Percentiles rank a stretch among this genome's conserved stretches.
Evolutionary conservation across 2,888 invertebrate genomes (phyloP).

Genomic region (Drosophila atroscutellata): DNA sequence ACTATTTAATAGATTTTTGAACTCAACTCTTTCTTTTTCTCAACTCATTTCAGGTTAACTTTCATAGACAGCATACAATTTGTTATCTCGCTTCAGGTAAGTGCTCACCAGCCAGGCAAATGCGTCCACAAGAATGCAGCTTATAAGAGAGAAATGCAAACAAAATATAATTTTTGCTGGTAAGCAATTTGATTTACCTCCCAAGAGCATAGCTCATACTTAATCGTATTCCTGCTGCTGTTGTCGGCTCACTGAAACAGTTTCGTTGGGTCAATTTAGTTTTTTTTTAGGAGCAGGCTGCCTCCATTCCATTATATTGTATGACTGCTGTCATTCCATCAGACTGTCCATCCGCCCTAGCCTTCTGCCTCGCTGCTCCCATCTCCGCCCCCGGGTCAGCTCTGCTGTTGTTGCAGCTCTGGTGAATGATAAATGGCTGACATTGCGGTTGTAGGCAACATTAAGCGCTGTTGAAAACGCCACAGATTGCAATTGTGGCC

Average conservation of each 20-base stretch:
- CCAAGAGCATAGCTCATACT: conserved; percentile 33
- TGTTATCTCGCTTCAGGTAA: conserved; percentile 54
- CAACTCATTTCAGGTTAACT: conserved; percentile 30
- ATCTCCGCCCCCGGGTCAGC: conserved; percentile 11
- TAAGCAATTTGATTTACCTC: conserved; percentile 51
- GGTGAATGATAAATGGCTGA: conserved; percentile 76
- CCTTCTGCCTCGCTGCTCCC: background rate
- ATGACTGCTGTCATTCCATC: conserved; percentile 28
- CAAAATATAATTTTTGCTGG: conserved; percentile 14
- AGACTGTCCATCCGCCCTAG: conserved; percentile 20
- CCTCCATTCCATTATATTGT: conserved; percentile 21
- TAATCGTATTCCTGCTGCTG: conserved; percentile 33
- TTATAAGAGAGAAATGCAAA: conserved; percentile 19
- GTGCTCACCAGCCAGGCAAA: conserved; percentile 21
- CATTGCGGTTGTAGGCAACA: conserved; percentile 76
- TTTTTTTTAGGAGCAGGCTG: conserved; percentile 27
- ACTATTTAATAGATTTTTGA: conserved; percentile 13
- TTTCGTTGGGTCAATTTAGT: conserved; percentile 51
- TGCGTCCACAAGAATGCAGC: conserved; percentile 27
- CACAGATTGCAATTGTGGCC: conserved; percentile 76
- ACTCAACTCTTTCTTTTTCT: background rate
- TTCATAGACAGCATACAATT: conserved; percentile 44
- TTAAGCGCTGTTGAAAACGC: conserved; percentile 75
- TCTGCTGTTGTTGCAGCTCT: conserved; percentile 34
- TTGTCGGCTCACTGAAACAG: background rate